Evolutionary conservation across 2,797 vertebrate species (phyloP).

Genomic region (Parambassis ranga): DNA sequence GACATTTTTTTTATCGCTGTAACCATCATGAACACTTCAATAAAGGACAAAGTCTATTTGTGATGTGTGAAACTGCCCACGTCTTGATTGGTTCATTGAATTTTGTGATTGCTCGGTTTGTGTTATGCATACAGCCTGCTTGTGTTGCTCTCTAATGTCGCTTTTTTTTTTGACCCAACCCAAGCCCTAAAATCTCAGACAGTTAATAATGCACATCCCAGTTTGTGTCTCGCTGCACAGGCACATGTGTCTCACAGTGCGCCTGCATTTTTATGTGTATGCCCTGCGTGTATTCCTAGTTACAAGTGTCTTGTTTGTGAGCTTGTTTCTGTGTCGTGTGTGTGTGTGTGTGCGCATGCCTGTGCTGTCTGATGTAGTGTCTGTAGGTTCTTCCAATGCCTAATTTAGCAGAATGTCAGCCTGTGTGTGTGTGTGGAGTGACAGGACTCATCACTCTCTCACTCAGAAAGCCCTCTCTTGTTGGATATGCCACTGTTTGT

Average conservation of each 20-base stretch:
- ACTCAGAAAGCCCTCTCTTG: slow-evolving; percentile 49
- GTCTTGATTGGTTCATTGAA: slow-evolving; percentile 11
- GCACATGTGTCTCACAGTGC: slow-evolving; percentile 42
- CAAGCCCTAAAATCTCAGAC: slow-evolving; percentile 42
- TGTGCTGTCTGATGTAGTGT: slow-evolving; percentile 25
- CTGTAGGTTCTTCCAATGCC: slow-evolving; percentile 35
- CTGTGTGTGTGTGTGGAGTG: slow-evolving; percentile 8
- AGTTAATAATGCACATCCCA: slow-evolving; percentile 71
- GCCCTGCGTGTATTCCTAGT: slow-evolving; percentile 12
- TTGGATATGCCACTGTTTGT: slow-evolving; percentile 49
- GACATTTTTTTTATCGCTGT: background rate
- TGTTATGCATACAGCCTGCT: slow-evolving; percentile 23
- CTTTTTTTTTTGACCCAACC: slow-evolving; percentile 49
- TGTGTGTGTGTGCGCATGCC: background rate
- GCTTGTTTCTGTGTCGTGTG: slow-evolving; percentile 40
- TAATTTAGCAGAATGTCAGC: slow-evolving; percentile 59
- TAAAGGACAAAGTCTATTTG: slow-evolving; percentile 34
- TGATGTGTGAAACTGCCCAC: background rate
- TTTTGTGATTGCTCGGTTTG: slow-evolving; percentile 20
- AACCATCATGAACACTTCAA: slow-evolving; percentile 22
- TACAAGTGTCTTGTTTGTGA: slow-evolving; percentile 40
- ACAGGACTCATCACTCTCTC: slow-evolving; percentile 39
- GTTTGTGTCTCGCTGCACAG: slow-evolving; percentile 53
- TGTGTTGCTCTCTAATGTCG: slow-evolving; percentile 34
- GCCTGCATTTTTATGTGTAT: slow-evolving; percentile 19